These are phyloP conservation scores for Cyprinodon variegatus DNA, from an alignment of 2,113 vertebrate species.

Conservation along the genomic window DNA sequence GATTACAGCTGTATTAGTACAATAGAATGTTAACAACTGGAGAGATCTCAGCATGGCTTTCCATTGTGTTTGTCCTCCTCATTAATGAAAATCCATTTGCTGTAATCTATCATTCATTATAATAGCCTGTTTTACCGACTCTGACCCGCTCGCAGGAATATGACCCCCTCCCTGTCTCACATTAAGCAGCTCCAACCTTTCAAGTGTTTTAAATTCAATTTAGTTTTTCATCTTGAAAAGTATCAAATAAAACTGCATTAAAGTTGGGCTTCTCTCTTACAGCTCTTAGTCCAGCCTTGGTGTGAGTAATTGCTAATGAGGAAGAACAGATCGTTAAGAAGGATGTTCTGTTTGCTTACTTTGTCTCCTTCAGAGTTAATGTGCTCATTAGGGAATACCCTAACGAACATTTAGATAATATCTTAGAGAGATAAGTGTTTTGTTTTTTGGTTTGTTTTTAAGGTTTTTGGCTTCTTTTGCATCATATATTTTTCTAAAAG, in stretches of 20 bases:
- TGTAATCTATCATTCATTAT: slow-evolving; percentile 42
- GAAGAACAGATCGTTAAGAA: not conserved
- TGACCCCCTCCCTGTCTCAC: not conserved
- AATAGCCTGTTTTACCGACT: slow-evolving; percentile 13
- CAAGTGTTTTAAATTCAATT: not conserved
- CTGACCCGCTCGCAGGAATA: slow-evolving; percentile 20
- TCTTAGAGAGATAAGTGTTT: not conserved
- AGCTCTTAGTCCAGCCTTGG: not conserved
- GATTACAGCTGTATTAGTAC: not conserved
- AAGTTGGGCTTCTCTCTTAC: not conserved
- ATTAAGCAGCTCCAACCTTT: not conserved
- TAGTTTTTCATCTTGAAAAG: not conserved
- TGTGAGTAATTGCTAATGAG: slow-evolving; percentile 9
- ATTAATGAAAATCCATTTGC: slow-evolving; percentile 46
- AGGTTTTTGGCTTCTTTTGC: not conserved
- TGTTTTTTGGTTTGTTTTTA: not conserved
- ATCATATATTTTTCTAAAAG: slow-evolving; percentile 9
- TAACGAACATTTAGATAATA: slow-evolving; percentile 1
- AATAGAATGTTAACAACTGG: not conserved
- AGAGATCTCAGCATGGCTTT: not conserved
- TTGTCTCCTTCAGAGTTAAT: slow-evolving; percentile 14
- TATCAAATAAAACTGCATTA: rapidly evolving
- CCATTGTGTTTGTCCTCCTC: not conserved
- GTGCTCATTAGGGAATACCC: slow-evolving; percentile 32
- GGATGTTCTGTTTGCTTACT: slow-evolving; percentile 18